A percentile compares a stretch with the other conserved stretches of the same genome.
phyloP scores from a whole-genome alignment of 1,140 invertebrate species.

The Lutraria rhynchaena region DNA sequence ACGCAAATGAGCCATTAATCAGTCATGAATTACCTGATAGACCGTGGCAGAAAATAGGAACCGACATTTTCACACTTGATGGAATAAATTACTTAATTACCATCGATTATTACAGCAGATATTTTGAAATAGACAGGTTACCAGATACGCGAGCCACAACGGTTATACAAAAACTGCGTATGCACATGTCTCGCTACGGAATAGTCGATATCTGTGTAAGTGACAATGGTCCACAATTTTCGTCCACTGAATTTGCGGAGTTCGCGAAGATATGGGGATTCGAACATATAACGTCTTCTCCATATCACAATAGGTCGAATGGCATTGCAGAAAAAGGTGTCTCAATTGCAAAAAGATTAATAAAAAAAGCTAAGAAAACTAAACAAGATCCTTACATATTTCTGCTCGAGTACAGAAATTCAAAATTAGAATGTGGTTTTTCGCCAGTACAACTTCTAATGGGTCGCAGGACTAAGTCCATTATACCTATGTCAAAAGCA shows the following conservation, averaged over 20 bases:
- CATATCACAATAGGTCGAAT: constrained; percentile 58
- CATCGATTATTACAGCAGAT: constrained; percentile 64
- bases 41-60: constrained; percentile 70
- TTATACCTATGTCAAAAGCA: constrained; percentile 2
- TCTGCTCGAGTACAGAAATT: constrained; percentile 64
- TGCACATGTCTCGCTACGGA: constrained; percentile 62
- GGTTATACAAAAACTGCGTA: constrained; percentile 64
- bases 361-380: constrained; percentile 65
- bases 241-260: constrained; percentile 50
- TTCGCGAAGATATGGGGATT: constrained; percentile 57
- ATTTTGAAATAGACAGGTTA: constrained; percentile 59
- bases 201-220: constrained; percentile 52
- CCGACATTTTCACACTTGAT: constrained; percentile 66
- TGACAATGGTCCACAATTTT: constrained; percentile 64
- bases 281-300: constrained; percentile 55
- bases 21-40: constrained; percentile 58
- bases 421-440: constrained; percentile 35
- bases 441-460: neutral
- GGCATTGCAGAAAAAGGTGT: constrained; percentile 66
- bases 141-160: constrained; percentile 47
- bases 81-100: constrained; percentile 57
- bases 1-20: constrained; percentile 52
- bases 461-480: neutral
- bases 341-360: constrained; percentile 63
- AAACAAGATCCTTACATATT: constrained; percentile 60